Evolutionary conservation across 2,888 invertebrate species (phyloP).

Genomic region (Catocala sponsa): DNA sequence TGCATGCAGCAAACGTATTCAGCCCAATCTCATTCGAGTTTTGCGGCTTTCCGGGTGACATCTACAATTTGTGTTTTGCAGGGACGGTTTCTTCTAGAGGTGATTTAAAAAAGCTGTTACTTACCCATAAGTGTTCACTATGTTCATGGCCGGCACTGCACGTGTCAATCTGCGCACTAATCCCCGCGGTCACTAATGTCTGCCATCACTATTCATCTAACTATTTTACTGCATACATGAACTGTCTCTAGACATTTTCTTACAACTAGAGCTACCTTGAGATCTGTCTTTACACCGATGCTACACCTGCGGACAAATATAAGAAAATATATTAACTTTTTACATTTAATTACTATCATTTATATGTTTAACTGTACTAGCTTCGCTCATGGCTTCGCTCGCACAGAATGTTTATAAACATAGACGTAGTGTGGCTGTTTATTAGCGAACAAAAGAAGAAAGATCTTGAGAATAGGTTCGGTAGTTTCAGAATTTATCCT

Average conservation of each 20-base stretch:
- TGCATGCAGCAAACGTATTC: no score
- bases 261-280: slow-evolving; percentile 75
- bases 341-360: background rate
- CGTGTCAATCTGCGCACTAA: slow-evolving; percentile 22
- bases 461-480: no score
- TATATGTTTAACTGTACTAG: no score
- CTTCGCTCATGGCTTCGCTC: no score
- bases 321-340: slow-evolving; percentile 8
- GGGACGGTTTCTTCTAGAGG: no score
- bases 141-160: slow-evolving; percentile 11
- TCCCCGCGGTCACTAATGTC: slow-evolving; percentile 46
- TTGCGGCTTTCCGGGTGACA: no score
- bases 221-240: slow-evolving; percentile 65
- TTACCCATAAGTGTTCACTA: slow-evolving; percentile 39
- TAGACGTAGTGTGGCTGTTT: no score
- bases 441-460: no score
- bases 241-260: slow-evolving; percentile 70
- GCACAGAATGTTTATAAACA: no score
- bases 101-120: slow-evolving; percentile 13
- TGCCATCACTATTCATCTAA: slow-evolving; percentile 63
- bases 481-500: no score
- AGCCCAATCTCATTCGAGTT: no score
- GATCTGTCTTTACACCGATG: slow-evolving; percentile 64
- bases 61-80: no score
- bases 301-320: slow-evolving; percentile 66